Evolutionary conservation across 1,140 invertebrate genomes (phyloP), one percentile per base, ranked within the genome.

Genomic region (Tachypleus tridentatus): DNA sequence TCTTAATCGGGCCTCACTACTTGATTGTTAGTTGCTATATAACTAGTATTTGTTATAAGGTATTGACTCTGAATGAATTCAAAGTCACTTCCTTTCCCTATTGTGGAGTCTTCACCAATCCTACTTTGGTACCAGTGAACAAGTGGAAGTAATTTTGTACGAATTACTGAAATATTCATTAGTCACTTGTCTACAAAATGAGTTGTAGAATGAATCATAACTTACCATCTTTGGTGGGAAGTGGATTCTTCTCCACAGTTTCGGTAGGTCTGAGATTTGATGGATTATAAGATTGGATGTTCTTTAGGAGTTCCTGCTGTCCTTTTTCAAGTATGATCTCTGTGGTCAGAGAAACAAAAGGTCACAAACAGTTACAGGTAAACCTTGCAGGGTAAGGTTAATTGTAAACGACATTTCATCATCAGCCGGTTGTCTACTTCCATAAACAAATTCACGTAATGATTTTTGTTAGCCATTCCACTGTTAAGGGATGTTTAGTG

Each of bases 311-410:
- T 72, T 91, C 83, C 76, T 87, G 86, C 76, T 92, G 87, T 67
- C 84, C 87, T 76, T 92, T 93, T 76, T 92, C 91, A 72, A 86
- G 84, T 75, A 91, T 84, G 73, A 93, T 91, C 64, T 84, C 89
- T 91, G 78, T 9, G 51, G 51, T 49, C 51, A 64, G n/a, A 10
- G 8, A 9, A 58, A 7, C 10, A 10, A 7, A 58, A 64, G 57
- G 7, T 9, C 29, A 58, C 9, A n/a, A n/a, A 47, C 29, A n/a
- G 29, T 58, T 47, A 58, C 58, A 58, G 7, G 29, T 58, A n/a
- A 58, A 58, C 9, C 52, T 53, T 9, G 54, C 50, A 11, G 50
- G 3, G 48, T 3, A 61, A 9, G 8, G n/a, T 54, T 8, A 9
- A 54, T 54, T 54, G 53, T 54, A 54, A 54, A 8, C 8, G 53